These are phyloP conservation scores for Lymantria monacha DNA, from an alignment of 2,888 invertebrate species.

Conservation along the genomic window DNA sequence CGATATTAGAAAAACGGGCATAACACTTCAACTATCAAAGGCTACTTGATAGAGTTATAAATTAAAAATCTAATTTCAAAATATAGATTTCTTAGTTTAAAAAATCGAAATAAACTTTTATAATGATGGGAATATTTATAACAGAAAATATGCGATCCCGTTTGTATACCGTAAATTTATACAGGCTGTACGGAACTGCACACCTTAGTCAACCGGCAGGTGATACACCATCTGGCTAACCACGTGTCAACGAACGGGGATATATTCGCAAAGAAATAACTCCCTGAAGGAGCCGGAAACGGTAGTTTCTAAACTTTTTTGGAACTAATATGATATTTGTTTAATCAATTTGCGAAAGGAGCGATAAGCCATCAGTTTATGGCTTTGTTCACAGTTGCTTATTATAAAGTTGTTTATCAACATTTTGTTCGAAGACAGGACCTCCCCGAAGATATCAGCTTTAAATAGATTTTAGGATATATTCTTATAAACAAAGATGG, in stretches of 20 bases:
- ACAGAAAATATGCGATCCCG: slow-evolving; percentile 63
- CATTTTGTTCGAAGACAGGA: slow-evolving; percentile 16
- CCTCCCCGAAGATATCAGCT: slow-evolving; percentile 14
- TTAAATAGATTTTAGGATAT: slow-evolving; percentile 1
- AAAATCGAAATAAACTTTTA: not conserved
- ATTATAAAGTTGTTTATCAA: slow-evolving; percentile 28
- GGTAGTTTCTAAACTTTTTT: slow-evolving; percentile 32
- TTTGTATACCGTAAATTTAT: slow-evolving; percentile 54
- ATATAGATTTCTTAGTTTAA: too few species aligned
- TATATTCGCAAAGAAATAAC: slow-evolving; percentile 47
- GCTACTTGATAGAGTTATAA: too few species aligned
- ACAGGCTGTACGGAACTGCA: slow-evolving; percentile 31
- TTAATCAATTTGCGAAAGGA: slow-evolving; percentile 45
- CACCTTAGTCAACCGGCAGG: slow-evolving; percentile 54
- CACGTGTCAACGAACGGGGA: slow-evolving; percentile 61
- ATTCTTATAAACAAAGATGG: not conserved
- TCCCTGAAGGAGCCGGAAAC: slow-evolving; percentile 44
- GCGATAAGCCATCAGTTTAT: slow-evolving; percentile 12
- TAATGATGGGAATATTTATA: slow-evolving; percentile 43
- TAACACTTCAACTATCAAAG: too few species aligned
- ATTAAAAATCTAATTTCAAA: too few species aligned
- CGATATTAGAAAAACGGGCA: too few species aligned
- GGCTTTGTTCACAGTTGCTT: slow-evolving; percentile 22
- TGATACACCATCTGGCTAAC: slow-evolving; percentile 68
- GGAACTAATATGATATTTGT: slow-evolving; percentile 18